These are phyloP conservation scores for Dryobota labecula DNA, from an alignment of 2,888 invertebrate genomes.

Conservation along the genomic window DNA sequence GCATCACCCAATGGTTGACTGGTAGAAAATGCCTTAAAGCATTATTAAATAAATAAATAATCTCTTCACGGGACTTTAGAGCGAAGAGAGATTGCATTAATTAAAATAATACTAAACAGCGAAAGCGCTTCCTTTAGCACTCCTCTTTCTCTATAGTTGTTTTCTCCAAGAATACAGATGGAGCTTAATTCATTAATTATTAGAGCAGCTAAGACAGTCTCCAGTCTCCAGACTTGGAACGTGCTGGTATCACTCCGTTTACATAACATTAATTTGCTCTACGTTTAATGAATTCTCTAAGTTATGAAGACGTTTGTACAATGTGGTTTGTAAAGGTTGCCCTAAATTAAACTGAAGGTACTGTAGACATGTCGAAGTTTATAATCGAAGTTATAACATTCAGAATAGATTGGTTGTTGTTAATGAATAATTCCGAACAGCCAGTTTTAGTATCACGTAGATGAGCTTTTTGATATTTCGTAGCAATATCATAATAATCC, in stretches of 20 bases:
- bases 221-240: slow-evolving; percentile 15
- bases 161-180: slow-evolving; percentile 12
- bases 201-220: slow-evolving; percentile 14
- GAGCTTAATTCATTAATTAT: slow-evolving; percentile 27
- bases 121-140: background rate
- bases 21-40: too few species aligned
- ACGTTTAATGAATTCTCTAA: slow-evolving; percentile 44
- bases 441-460: background rate
- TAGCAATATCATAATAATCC: background rate
- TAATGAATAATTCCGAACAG: background rate
- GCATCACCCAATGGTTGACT: too few species aligned
- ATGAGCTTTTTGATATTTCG: background rate
- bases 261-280: slow-evolving; percentile 29
- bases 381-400: background rate
- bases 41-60: too few species aligned
- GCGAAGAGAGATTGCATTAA: background rate
- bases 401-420: background rate
- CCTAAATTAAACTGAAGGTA: slow-evolving; percentile 20
- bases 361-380: background rate
- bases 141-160: background rate
- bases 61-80: background rate
- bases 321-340: slow-evolving; percentile 3
- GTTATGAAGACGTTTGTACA: slow-evolving; percentile 32
- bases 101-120: background rate
- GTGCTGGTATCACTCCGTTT: slow-evolving; percentile 18